Conservation (phyloP, 2,888 invertebrate genomes). For the Hecatera dysodea region DNA sequence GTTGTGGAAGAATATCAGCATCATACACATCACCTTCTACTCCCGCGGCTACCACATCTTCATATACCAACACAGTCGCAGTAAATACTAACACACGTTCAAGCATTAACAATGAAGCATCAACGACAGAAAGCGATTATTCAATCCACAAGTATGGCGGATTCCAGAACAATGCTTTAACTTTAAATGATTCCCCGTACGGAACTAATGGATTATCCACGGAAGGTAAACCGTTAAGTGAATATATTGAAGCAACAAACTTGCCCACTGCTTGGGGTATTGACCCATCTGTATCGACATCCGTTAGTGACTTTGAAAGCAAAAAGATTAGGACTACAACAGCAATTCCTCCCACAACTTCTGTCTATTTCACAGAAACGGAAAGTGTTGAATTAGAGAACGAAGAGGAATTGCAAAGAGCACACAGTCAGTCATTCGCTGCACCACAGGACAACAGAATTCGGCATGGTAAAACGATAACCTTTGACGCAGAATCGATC, state of each 20-base stretch:
- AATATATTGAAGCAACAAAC: constrained; percentile 86
- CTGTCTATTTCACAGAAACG: constrained; percentile 84
- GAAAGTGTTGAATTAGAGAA: constrained; percentile 89
- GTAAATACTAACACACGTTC: constrained; percentile 75
- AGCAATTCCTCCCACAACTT: constrained; percentile 75
- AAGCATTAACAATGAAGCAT: constrained; percentile 73
- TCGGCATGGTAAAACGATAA: constrained; percentile 84
- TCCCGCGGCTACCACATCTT: constrained; percentile 76
- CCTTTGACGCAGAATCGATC: constrained; percentile 73
- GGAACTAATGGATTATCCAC: constrained; percentile 84
- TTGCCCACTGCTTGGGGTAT: constrained; percentile 87
- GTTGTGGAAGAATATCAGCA: constrained; percentile 86
- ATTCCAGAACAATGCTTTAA: constrained; percentile 85
- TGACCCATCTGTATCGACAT: constrained; percentile 79
- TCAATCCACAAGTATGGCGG: constrained; percentile 81
- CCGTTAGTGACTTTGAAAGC: constrained; percentile 80
- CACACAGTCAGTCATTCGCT: constrained; percentile 93
- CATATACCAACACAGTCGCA: constrained; percentile 87
- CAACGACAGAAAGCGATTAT: constrained; percentile 77
- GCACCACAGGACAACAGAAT: constrained; percentile 89
- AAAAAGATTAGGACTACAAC: constrained; percentile 81
- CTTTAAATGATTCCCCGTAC: constrained; percentile 82
- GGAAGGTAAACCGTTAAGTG: constrained; percentile 86
- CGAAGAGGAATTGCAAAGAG: constrained; percentile 92
- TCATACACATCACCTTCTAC: constrained; percentile 85